Conservation (phyloP, 2,113 vertebrate genomes). For the Aplodontia rufa region DNA sequence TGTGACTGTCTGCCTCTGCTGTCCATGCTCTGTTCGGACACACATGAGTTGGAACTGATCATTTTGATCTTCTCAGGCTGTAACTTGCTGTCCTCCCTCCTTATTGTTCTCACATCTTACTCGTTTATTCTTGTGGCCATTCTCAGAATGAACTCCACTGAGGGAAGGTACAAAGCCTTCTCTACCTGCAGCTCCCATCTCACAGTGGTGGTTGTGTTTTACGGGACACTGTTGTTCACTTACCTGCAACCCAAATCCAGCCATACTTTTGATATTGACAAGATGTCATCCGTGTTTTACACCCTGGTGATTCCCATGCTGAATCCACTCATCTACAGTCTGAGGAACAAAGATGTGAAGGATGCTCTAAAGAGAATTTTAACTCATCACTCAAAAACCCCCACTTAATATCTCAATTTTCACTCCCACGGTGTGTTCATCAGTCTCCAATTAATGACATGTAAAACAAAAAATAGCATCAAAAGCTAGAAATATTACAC, state of each 20-base stretch:
- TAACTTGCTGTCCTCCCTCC: slow-evolving; percentile 67
- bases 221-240: slow-evolving; percentile 67
- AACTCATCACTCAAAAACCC: neutral
- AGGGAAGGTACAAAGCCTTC: slow-evolving; percentile 58
- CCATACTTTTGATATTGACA: slow-evolving; percentile 59
- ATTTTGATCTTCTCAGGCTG: neutral
- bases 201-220: slow-evolving; percentile 59
- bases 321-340: slow-evolving; percentile 69
- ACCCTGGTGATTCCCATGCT: slow-evolving; percentile 76
- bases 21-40: slow-evolving; percentile 67
- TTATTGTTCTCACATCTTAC: slow-evolving; percentile 62
- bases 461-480: neutral
- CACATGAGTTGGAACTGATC: slow-evolving; percentile 52
- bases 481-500: neutral
- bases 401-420: neutral
- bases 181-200: slow-evolving; percentile 73
- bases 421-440: fast-evolving
- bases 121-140: slow-evolving; percentile 54
- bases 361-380: slow-evolving; percentile 66
- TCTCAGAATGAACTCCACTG: slow-evolving; percentile 45
- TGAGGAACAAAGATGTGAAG: slow-evolving; percentile 79
- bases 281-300: slow-evolving; percentile 80
- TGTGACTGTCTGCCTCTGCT: slow-evolving; percentile 65
- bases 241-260: slow-evolving; percentile 70
- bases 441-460: neutral